Evolutionary conservation across 1,140 invertebrate species (phyloP), one percentile per base, ranked within the genome.

Genomic region (Aphidius ervi): DNA sequence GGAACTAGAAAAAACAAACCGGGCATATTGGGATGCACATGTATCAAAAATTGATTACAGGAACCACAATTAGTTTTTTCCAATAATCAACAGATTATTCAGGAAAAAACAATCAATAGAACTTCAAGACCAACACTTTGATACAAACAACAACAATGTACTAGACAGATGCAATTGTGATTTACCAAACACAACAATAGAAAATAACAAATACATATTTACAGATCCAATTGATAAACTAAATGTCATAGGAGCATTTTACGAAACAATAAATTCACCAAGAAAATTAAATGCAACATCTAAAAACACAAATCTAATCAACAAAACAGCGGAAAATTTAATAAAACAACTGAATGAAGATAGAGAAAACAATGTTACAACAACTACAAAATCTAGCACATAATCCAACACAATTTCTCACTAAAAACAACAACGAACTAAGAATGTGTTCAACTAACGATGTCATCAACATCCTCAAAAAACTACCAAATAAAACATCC

Each of bases 401-500:
- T 1, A 23, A 50, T 31, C 16, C 48, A 50, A 9, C 48, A 10
- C 16, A 42, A 16, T n/a, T 40, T 6, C 8, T 5, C 23, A 31
- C n/a, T 1, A n/a, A 2, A 53, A 40, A 31, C 45, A 5, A 41
- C 5, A 40, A 37, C 0, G 20, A 62, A 16, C 1, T 16, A 16
- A 16, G 1, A 16, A 16, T 16, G 16, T 16, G 16, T 16, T 16
- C 16, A 16, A 16, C 16, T 16, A 16, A 16, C 16, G 16, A 16
- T 16, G 16, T 54, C 0, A 10, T 54, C 0, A 54, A 0, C 1
- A 16, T 16, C 16, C 16, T 16, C 1, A 16, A 43, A 49, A 58
- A 59, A 40, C n/a, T 64, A 9, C 49, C 49, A 37, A 62, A 65
- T 16, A 65, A 65, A 49, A 56, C 59, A n/a, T 61, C 59, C 0